Percentiles rank a stretch among this genome's conserved stretches.
Evolutionary conservation across 2,888 invertebrate genomes (phyloP).

Genomic region (Cryptus armator): DNA sequence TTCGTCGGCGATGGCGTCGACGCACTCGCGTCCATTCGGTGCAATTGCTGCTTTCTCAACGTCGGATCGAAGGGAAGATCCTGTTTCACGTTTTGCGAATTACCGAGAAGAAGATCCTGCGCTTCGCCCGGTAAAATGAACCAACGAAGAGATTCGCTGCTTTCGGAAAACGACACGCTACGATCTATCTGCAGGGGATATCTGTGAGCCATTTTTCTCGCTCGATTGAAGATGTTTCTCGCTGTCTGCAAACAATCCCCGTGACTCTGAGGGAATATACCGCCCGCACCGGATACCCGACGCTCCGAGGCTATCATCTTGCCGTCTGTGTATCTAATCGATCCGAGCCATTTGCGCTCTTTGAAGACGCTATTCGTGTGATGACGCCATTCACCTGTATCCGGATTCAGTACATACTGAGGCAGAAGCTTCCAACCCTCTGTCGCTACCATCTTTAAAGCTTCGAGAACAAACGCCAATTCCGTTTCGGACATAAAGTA

Average conservation of each 20-base stretch:
- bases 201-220: slow-evolving; percentile 91
- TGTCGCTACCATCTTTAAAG: slow-evolving; percentile 94
- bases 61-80: slow-evolving; percentile 91
- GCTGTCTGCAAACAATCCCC: slow-evolving; percentile 93
- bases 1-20: slow-evolving; percentile 62
- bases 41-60: slow-evolving; percentile 82
- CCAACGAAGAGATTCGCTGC: slow-evolving; percentile 92
- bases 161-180: slow-evolving; percentile 88
- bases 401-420: slow-evolving; percentile 94
- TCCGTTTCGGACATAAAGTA: slow-evolving; percentile 94
- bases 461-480: slow-evolving; percentile 93
- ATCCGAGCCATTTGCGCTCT: slow-evolving; percentile 93
- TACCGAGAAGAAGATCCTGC: slow-evolving; percentile 90
- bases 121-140: slow-evolving; percentile 96
- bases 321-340: slow-evolving; percentile 91
- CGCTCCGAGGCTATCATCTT: slow-evolving; percentile 91
- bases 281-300: slow-evolving; percentile 90
- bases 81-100: slow-evolving; percentile 92
- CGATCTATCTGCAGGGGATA: slow-evolving; percentile 91
- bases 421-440: slow-evolving; percentile 96
- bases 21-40: slow-evolving; percentile 46
- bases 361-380: slow-evolving; percentile 92
- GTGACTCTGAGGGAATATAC: slow-evolving; percentile 91
- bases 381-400: slow-evolving; percentile 96
- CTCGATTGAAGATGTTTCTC: slow-evolving; percentile 91